Conservation (phyloP, 2,888 invertebrate genomes). For the Zhengitettix transpicula region DNA sequence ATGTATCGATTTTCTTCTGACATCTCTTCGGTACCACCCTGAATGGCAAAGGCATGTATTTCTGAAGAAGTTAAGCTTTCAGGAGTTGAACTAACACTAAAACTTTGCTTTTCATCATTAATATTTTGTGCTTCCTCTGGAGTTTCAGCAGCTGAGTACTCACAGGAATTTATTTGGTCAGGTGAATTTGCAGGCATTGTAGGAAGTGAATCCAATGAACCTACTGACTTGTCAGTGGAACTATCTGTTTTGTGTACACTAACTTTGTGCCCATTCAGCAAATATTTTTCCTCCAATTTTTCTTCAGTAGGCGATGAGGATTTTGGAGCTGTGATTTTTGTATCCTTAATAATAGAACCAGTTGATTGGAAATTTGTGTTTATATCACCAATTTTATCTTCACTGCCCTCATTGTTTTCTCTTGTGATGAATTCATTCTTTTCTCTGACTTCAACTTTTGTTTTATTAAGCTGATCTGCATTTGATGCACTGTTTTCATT, state of each 20-base stretch:
- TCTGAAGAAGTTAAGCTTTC: not conserved
- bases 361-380: not conserved
- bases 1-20: constrained; percentile 16
- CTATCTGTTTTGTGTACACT: not conserved
- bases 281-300: not conserved
- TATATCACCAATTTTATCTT: not conserved
- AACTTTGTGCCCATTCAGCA: not conserved
- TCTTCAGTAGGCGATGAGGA: not conserved
- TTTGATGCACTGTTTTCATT: not conserved
- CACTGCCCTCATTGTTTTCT: not conserved
- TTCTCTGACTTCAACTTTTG: not conserved
- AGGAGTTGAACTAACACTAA: not conserved
- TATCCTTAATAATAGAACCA: not conserved
- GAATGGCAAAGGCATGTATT: constrained; percentile 6
- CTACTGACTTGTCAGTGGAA: not conserved
- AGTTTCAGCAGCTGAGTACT: not conserved
- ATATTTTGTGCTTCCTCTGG: not conserved
- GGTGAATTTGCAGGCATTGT: no score
- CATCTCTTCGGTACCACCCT: constrained; percentile 28
- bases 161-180: no score
- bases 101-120: not conserved
- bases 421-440: not conserved
- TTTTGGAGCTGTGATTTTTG: not conserved
- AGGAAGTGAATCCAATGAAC: not conserved
- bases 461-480: not conserved